Evolutionary conservation across 2,113 vertebrate species (phyloP), one percentile per base, ranked within the genome.

Genomic region (Neopipo cinnamomea): DNA sequence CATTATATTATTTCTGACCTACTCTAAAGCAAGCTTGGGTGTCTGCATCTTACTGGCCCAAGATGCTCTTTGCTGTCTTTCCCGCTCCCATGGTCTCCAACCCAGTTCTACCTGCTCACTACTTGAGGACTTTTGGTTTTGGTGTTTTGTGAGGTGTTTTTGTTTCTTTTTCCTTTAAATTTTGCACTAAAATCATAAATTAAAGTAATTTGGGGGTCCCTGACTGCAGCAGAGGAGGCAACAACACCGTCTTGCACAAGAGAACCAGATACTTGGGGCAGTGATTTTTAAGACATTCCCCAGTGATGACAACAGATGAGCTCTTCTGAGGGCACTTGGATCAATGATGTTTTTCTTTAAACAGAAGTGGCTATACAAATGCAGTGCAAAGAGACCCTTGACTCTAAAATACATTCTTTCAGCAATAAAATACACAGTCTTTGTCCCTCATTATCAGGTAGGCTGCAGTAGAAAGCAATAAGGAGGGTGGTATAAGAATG

Each of bases 381-480:
- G 90, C 0, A 2, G 61, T 81, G 76, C 52, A 83, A 85, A 91
- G 85, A 97, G 92, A 93, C 72, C 90, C 85, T 97, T 93, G 92
- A 96, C 85, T 86, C 63, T 93, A 77, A 90, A 94, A 96, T 88
- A 86, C 95, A 92, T 94, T 96, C 61, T 80, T 96, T 86, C 58
- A 67, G 65, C 61, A 77, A 88, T 90, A 95, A 86, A 93, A 85
- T 81, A 93, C 83, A 88, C 70, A 92, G 66, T 65, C 87, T 95
- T 96, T 96, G 83, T 89, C 35, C 59, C 46, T 27, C 20, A 30
- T 49, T 80, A 90, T 71, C 59, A 90, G 67, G 50, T 56, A 90
- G 79, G 65, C 28, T 73, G 39, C 28, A 72, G 44, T 0, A 86
- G 62, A 90, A 93, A 80, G 79, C 75, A 59, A 5, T 79, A 62